Percentiles rank a stretch among this genome's conserved stretches.
These are phyloP conservation scores for Nomia melanderi DNA, from an alignment of 1,140 invertebrate species.

Conservation along the genomic window DNA sequence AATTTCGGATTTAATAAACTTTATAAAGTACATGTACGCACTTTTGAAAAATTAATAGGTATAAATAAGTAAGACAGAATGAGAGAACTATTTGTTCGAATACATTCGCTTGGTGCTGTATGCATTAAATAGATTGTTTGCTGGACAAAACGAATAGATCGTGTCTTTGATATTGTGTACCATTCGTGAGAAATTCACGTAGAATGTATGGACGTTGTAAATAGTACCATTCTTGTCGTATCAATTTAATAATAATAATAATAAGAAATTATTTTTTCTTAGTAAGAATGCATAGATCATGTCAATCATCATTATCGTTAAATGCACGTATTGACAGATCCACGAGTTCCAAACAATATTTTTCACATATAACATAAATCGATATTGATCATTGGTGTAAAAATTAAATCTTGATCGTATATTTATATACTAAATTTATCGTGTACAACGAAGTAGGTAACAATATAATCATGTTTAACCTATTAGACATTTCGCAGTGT, in stretches of 20 bases:
- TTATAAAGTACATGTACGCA: background rate
- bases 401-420: constrained; percentile 18
- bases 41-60: background rate
- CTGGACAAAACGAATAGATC: background rate
- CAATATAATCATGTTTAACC: background rate
- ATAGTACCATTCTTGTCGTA: background rate
- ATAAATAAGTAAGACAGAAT: background rate
- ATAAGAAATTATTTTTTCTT: background rate
- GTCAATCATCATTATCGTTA: background rate
- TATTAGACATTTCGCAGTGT: constrained; percentile 8
- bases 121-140: background rate
- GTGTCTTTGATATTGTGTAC: background rate
- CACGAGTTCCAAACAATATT: background rate
- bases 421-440: background rate
- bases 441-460: background rate
- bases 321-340: background rate
- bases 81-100: background rate
- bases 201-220: background rate
- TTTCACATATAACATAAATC: background rate
- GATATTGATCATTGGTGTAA: background rate
- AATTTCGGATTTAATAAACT: background rate
- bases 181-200: background rate
- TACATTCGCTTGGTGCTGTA: background rate
- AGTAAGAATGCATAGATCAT: background rate
- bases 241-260: constrained; percentile 1